Evolutionary conservation across 2,113 vertebrate genomes (phyloP), one percentile per base, ranked within the genome.

Genomic region (Pontoporia blainvillei): DNA sequence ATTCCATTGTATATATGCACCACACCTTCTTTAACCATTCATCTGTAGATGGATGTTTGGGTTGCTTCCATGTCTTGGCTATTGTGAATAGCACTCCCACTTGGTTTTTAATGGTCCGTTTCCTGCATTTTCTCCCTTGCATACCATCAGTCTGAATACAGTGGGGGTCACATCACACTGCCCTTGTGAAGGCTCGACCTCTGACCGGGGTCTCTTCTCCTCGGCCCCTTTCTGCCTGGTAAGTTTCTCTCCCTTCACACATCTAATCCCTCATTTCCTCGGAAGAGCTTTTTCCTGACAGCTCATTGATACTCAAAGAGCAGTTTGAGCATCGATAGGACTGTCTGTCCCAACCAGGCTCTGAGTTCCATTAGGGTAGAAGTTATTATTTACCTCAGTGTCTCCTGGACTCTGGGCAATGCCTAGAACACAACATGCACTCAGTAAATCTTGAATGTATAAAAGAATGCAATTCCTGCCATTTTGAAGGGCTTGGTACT

Each of bases 401-500:
- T 57, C 46, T 90, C 44, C 69, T 67, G 84, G 39, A 92, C 21
- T 31, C 44, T 41, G 46, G 57, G 17, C 36, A 71, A 59, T 61
- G 49, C 14, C 49, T 82, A 72, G 86, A 57, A 46, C 2, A 72
- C 46, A 72, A 34, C 14, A n/a, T 12, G 11, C 1, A 31, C 66
- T 71, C 9, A 6, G n/a, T 91, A 8, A 13, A 52, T 34, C 52
- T 64, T 57, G 12, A 57, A 57, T 31, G 34, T 34, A 49, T 52
- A 75, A 61, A 39, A 39, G 27, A 90, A 87, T 49, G 0, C 17
- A 62, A 39, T 31, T 62, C 10, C 20, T 96, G 49, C 12, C 36
- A 34, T 44, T 85, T 86, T 89, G 82, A 93, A 96, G 49, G 31
- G 41, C 5, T 61, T 75, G 17, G 18, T 49, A 78, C 64, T 75